Evolutionary conservation across 2,888 invertebrate genomes (phyloP).

Genomic region (Aphrophora alni): DNA sequence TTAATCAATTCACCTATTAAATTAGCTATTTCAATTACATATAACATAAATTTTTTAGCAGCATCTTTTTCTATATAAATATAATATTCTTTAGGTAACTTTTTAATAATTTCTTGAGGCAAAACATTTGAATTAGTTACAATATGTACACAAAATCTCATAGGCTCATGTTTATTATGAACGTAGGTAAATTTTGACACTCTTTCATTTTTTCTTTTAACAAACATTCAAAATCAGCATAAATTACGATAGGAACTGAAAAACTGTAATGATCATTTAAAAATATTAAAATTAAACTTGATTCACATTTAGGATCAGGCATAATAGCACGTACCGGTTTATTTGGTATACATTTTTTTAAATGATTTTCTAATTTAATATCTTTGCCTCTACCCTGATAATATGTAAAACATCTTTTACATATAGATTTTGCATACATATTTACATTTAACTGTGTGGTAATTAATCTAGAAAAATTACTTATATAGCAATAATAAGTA

Average conservation of each 20-base stretch:
- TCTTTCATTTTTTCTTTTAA: not conserved
- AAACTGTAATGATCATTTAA: conserved; percentile 12
- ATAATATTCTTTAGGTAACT: conserved; percentile 12
- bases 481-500: conserved; percentile 9
- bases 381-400: too few relatives aligned
- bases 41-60: not conserved
- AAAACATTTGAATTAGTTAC: too few relatives aligned
- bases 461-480: not conserved
- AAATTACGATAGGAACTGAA: too few relatives aligned
- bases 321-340: not conserved
- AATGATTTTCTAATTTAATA: not conserved
- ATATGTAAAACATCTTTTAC: too few relatives aligned
- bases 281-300: not conserved
- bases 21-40: too few relatives aligned
- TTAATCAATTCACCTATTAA: too few relatives aligned
- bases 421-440: too few relatives aligned
- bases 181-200: not conserved
- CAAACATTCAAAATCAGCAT: conserved; percentile 26
- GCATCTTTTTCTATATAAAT: too few relatives aligned
- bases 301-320: not conserved
- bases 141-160: conserved; percentile 24
- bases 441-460: too few relatives aligned
- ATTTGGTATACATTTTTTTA: conserved; percentile 8
- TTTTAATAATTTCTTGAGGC: not conserved
- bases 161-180: conserved; percentile 6